Percentiles rank a stretch among this genome's conserved stretches.
phyloP scores from a whole-genome alignment of 2,113 vertebrate species.

The Calonectris borealis region DNA sequence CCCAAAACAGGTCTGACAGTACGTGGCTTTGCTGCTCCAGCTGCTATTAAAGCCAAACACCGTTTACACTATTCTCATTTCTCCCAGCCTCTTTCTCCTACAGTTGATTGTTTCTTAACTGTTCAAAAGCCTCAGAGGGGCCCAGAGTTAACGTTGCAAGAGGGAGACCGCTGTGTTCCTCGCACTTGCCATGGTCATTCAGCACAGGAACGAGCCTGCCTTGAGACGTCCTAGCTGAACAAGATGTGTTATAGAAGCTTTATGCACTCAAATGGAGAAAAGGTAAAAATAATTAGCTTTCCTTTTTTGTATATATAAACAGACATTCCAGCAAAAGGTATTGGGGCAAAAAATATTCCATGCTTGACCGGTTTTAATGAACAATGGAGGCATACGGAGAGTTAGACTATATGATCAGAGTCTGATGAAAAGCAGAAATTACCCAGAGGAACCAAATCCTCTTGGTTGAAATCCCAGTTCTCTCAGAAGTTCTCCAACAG shows the following conservation, averaged over 20 bases:
- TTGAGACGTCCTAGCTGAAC: neutral
- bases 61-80: neutral
- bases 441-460: neutral
- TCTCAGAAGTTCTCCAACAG: neutral
- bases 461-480: conserved; percentile 8
- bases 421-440: conserved; percentile 37
- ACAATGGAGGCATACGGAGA: neutral
- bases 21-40: neutral
- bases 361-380: neutral
- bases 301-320: neutral
- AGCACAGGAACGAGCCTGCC: neutral
- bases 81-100: neutral
- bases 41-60: neutral
- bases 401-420: neutral
- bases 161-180: neutral
- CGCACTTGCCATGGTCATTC: neutral
- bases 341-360: neutral
- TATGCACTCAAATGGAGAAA: neutral
- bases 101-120: neutral
- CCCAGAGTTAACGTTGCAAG: accelerated
- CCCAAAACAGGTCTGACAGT: too few relatives aligned
- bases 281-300: neutral
- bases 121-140: neutral
- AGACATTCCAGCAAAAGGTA: neutral
- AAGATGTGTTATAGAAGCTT: neutral